These are phyloP conservation scores for Pharmacophagus antenor DNA, from an alignment of 2,888 invertebrate genomes.

Conservation along the genomic window DNA sequence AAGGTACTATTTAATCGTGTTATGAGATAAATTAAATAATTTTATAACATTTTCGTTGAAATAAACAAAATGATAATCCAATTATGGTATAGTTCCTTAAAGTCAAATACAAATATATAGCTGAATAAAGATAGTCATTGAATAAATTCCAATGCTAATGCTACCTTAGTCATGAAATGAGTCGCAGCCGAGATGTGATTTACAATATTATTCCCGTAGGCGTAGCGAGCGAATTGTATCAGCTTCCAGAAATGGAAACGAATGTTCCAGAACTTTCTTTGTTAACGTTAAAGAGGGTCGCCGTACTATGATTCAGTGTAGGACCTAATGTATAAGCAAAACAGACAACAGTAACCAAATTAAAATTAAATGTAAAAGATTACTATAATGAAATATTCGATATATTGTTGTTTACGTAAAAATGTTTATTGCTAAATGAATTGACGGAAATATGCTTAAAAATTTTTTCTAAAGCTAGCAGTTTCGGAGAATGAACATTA, in stretches of 20 bases:
- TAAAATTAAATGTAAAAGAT: no score
- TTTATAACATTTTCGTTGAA: background rate
- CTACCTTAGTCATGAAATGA: constrained; percentile 53
- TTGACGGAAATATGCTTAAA: background rate
- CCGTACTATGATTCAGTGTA: constrained; percentile 30
- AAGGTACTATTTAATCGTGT: background rate
- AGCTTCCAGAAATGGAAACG: constrained; percentile 63
- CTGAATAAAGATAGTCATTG: constrained; percentile 21
- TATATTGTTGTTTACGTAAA: no score
- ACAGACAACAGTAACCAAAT: no score
- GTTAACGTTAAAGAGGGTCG: constrained; percentile 39
- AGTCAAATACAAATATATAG: background rate
- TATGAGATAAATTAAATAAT: no score
- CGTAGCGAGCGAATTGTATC: constrained; percentile 53
- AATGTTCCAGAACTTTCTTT: constrained; percentile 57
- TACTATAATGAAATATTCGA: no score
- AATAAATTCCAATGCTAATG: constrained; percentile 27
- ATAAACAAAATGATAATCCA: background rate
- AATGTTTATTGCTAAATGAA: no score
- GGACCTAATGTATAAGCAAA: constrained; percentile 25
- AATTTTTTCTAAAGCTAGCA: constrained; percentile 3
- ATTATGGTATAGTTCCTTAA: no score
- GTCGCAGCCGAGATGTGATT: constrained; percentile 55
- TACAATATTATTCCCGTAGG: constrained; percentile 62
- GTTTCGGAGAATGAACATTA: constrained; percentile 7